Percentiles rank a stretch among this genome's conserved stretches.
Evolutionary conservation across 2,888 invertebrate species (phyloP).

Genomic region (Ennomos erosarius): DNA sequence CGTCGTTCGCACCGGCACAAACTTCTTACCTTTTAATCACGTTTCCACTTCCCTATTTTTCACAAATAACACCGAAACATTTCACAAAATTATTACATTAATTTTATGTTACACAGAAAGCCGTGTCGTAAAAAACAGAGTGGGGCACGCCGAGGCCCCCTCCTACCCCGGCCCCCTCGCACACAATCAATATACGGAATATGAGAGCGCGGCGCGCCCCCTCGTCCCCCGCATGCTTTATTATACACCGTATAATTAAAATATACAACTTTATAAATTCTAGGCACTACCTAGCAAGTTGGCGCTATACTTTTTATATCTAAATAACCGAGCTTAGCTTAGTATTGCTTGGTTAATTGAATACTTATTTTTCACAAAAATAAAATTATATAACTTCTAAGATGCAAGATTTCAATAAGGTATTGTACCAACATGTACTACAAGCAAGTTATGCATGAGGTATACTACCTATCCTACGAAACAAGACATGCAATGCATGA

Average conservation of each 20-base stretch:
- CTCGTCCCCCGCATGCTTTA: conserved; percentile 85
- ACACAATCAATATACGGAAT: conserved; percentile 86
- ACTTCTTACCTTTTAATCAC: conserved; percentile 78
- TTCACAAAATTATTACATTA: conserved; percentile 85
- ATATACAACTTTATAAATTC: conserved; percentile 83
- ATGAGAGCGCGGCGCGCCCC: conserved; percentile 85
- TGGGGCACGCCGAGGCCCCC: conserved; percentile 86
- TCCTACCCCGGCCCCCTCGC: conserved; percentile 84
- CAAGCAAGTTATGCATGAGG: conserved; percentile 6
- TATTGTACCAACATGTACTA: too few species aligned
- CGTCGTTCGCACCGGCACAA: conserved; percentile 64
- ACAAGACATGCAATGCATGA: too few species aligned
- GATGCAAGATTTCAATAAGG: conserved; percentile 32
- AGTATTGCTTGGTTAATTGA: too few species aligned
- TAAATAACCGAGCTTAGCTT: neutral
- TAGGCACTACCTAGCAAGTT: conserved; percentile 56
- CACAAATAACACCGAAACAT: conserved; percentile 84
- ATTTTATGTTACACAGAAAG: conserved; percentile 85
- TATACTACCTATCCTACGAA: conserved; percentile 1
- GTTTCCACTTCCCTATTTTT: conserved; percentile 80
- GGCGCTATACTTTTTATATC: conserved; percentile 53
- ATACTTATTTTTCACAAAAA: conserved; percentile 16
- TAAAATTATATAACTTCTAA: conserved; percentile 33
- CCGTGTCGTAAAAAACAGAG: conserved; percentile 86
- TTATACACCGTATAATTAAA: conserved; percentile 80